phyloP scores from a whole-genome alignment of 2,888 invertebrate genomes.

The Andricus quercusramuli region DNA sequence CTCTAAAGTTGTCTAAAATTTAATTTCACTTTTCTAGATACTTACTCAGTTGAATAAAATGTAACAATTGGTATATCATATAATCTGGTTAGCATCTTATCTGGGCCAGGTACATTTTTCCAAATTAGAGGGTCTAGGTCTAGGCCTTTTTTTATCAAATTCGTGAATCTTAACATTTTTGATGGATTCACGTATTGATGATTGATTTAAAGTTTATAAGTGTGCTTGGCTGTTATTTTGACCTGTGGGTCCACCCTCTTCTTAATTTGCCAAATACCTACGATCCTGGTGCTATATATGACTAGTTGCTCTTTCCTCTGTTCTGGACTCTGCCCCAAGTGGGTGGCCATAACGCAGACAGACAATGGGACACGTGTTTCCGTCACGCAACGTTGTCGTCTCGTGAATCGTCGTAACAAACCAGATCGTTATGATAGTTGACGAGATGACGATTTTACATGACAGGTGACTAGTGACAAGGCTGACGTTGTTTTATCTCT shows the following conservation, averaged over 20 bases:
- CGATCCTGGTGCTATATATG: neutral
- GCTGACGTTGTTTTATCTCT: constrained; percentile 1
- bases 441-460: constrained; percentile 42
- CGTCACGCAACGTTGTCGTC: constrained; percentile 70
- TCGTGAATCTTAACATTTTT: neutral
- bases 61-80: too few species aligned
- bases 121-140: too few species aligned
- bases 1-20: neutral
- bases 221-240: neutral
- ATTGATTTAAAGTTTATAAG: neutral
- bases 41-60: too few species aligned
- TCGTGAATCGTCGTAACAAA: constrained; percentile 53
- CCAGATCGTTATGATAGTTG: constrained; percentile 53
- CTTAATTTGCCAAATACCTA: neutral
- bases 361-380: constrained; percentile 72
- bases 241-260: neutral
- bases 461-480: constrained; percentile 8
- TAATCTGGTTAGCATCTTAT: too few species aligned
- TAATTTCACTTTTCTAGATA: too few species aligned
- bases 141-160: neutral
- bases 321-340: constrained; percentile 33
- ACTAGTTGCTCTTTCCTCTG: neutral
- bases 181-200: neutral
- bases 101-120: neutral
- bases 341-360: constrained; percentile 57